Evolutionary conservation across 1,140 invertebrate genomes (phyloP).

Genomic region (Trichoplusia ni): DNA sequence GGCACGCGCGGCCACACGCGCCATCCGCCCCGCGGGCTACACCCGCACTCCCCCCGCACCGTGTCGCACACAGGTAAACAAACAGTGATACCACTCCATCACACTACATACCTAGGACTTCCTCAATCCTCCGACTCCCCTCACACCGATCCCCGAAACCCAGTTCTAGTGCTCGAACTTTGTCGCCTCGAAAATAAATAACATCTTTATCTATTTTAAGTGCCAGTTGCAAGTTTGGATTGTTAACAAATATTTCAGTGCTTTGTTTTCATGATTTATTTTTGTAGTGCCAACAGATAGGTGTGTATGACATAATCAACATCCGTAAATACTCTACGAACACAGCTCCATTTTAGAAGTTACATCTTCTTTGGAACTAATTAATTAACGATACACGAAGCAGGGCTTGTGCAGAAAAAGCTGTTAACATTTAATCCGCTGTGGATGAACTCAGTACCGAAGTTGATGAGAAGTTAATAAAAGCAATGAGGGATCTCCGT

Average conservation of each 20-base stretch:
- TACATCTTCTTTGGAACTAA: conserved; percentile 1
- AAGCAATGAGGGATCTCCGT: not conserved
- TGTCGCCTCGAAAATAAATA: conserved; percentile 34
- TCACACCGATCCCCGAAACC: conserved; percentile 12
- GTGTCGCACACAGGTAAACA: conserved; percentile 65
- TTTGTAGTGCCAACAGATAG: conserved; percentile 57
- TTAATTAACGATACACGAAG: conserved; percentile 7
- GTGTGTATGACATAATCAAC: conserved; percentile 49
- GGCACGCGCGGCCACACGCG: conserved; percentile 71
- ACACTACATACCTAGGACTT: conserved; percentile 28
- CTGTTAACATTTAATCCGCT: not conserved
- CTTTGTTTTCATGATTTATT: conserved; percentile 61
- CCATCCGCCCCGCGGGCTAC: conserved; percentile 53
- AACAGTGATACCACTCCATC: conserved; percentile 15
- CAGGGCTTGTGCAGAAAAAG: not conserved
- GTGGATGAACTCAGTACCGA: not conserved
- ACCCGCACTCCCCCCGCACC: conserved; percentile 48
- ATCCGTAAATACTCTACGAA: conserved; percentile 9
- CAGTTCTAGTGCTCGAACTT: conserved; percentile 42
- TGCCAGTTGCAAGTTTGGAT: conserved; percentile 50
- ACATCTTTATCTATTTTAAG: conserved; percentile 35
- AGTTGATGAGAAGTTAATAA: not conserved
- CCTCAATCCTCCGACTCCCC: conserved; percentile 1
- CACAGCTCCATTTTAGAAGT: not conserved
- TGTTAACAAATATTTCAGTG: conserved; percentile 57